phyloP scores from a whole-genome alignment of 2,888 invertebrate genomes.

The Nemotelus pantherinus region DNA sequence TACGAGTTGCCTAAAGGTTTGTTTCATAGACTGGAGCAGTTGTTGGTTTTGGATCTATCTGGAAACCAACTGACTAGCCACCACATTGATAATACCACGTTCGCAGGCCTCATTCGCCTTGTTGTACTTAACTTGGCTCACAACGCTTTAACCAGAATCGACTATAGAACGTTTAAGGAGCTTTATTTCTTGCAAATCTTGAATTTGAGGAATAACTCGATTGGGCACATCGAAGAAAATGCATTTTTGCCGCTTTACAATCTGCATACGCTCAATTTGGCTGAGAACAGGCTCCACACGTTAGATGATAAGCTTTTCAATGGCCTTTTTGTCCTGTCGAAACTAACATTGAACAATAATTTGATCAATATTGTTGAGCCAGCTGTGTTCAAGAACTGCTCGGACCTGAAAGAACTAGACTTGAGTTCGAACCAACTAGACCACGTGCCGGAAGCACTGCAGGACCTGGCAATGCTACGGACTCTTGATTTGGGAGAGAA shows the following conservation, averaged over 20 bases:
- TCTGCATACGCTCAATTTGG: slow-evolving; percentile 87
- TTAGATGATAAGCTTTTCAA: slow-evolving; percentile 85
- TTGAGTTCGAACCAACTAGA: slow-evolving; percentile 86
- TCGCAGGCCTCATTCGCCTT: slow-evolving; percentile 83
- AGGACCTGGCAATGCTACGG: slow-evolving; percentile 83
- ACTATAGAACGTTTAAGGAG: slow-evolving; percentile 86
- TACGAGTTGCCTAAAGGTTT: slow-evolving; percentile 83
- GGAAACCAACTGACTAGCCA: slow-evolving; percentile 86
- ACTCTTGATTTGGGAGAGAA: slow-evolving; percentile 93
- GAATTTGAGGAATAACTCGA: slow-evolving; percentile 85
- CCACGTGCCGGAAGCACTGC: slow-evolving; percentile 83
- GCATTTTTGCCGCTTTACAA: slow-evolving; percentile 89
- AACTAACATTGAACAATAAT: slow-evolving; percentile 87
- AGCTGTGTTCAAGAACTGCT: slow-evolving; percentile 87
- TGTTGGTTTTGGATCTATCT: slow-evolving; percentile 84
- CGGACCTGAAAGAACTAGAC: slow-evolving; percentile 88
- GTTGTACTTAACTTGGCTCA: slow-evolving; percentile 87
- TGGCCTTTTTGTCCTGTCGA: slow-evolving; percentile 83
- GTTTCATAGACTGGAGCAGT: slow-evolving; percentile 84
- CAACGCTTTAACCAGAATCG: slow-evolving; percentile 84
- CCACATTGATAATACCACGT: slow-evolving; percentile 87
- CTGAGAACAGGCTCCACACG: slow-evolving; percentile 85
- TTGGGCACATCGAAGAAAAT: slow-evolving; percentile 88
- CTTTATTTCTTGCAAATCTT: slow-evolving; percentile 86
- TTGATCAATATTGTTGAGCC: slow-evolving; percentile 80